These are phyloP conservation scores for Corvus moneduloides DNA, from an alignment of 2,113 vertebrate genomes.

Conservation along the genomic window DNA sequence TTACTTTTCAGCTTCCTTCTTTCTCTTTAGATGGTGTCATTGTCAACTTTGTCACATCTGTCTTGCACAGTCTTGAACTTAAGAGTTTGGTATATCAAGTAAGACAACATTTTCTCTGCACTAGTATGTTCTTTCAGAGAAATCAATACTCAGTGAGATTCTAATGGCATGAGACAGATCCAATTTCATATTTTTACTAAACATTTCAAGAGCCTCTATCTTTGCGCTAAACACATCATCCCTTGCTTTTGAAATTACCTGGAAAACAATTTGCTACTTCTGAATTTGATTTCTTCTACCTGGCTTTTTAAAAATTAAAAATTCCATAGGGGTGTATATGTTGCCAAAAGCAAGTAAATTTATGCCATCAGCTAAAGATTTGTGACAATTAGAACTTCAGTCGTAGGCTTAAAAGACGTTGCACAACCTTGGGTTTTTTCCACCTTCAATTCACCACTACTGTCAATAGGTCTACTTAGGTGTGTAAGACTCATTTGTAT, in stretches of 20 bases:
- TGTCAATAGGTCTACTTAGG: not conserved
- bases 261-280: conserved; percentile 21
- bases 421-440: not conserved
- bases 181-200: conserved; percentile 13
- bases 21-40: not conserved
- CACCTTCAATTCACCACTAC: not conserved
- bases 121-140: not conserved
- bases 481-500: not conserved
- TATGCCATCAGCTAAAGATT: not conserved
- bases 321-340: not conserved
- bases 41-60: not conserved
- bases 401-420: not conserved
- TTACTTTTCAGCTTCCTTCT: not conserved
- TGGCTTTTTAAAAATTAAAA: not conserved
- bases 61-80: not conserved
- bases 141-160: not conserved
- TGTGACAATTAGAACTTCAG: not conserved
- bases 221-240: not conserved
- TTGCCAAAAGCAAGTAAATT: conserved; percentile 17
- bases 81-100: not conserved
- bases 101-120: not conserved
- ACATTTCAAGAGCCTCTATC: not conserved
- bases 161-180: not conserved
- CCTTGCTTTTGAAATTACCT: conserved; percentile 14
- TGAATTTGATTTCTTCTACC: not conserved